Conservation (phyloP, 2,113 vertebrate genomes). For the Nerophis lumbriciformis region DNA sequence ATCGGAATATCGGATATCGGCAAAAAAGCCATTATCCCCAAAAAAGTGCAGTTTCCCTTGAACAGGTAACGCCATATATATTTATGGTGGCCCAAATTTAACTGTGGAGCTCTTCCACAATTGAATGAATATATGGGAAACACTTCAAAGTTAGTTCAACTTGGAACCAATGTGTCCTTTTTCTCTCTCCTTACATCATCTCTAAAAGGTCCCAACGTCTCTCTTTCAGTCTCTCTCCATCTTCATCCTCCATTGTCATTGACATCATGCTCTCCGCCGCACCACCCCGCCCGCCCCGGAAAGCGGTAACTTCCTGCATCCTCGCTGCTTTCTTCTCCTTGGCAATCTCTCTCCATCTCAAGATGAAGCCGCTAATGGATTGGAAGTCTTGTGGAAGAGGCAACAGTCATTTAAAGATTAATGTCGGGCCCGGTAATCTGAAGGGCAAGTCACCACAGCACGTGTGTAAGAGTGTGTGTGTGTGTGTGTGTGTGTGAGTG, state of each 20-base stretch:
- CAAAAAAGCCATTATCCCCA: too few relatives aligned
- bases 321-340: slow-evolving; percentile 37
- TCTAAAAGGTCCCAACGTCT: slow-evolving; percentile 10
- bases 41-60: too few relatives aligned
- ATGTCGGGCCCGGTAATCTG: slow-evolving; percentile 65
- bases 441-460: slow-evolving; percentile 56
- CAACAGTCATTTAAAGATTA: slow-evolving; percentile 74
- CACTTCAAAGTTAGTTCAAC: not conserved
- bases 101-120: too few relatives aligned
- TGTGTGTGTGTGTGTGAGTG: slow-evolving; percentile 10
- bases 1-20: too few relatives aligned
- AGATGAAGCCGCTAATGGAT: slow-evolving; percentile 66
- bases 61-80: too few relatives aligned
- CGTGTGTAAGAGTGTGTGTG: slow-evolving; percentile 1
- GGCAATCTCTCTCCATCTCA: slow-evolving; percentile 60
- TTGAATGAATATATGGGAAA: too few relatives aligned
- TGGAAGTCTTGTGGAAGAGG: slow-evolving; percentile 67
- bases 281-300: not conserved
- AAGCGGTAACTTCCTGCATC: slow-evolving; percentile 21
- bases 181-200: not conserved
- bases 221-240: slow-evolving; percentile 29
- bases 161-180: not conserved
- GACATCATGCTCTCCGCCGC: slow-evolving; percentile 56
- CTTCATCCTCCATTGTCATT: slow-evolving; percentile 61
- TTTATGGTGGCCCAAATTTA: too few relatives aligned